phyloP scores from a whole-genome alignment of 1,140 invertebrate species.

The Drosophila aff. region DNA sequence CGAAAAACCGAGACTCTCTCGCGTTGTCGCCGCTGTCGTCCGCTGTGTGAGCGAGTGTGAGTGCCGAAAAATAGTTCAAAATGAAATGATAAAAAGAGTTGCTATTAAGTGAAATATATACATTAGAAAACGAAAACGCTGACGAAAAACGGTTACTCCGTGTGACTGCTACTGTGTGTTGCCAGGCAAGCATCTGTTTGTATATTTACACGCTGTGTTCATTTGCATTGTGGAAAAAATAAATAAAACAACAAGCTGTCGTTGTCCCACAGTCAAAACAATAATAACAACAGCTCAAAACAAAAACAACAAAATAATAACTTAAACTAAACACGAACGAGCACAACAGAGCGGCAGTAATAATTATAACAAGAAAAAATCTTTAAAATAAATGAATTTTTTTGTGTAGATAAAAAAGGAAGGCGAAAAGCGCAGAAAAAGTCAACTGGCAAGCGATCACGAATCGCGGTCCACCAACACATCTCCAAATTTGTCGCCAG shows the following conservation, averaged over 20 bases:
- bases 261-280: slow-evolving; percentile 33
- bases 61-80: slow-evolving; percentile 42
- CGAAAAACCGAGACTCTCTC: slow-evolving; percentile 67
- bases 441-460: slow-evolving; percentile 76
- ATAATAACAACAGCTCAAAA: slow-evolving; percentile 13
- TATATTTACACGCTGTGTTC: slow-evolving; percentile 38
- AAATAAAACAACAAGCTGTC: slow-evolving; percentile 28
- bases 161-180: slow-evolving; percentile 31
- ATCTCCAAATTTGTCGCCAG: slow-evolving; percentile 58
- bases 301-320: slow-evolving; percentile 39
- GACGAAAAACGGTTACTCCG: slow-evolving; percentile 29
- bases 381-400: slow-evolving; percentile 56
- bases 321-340: slow-evolving; percentile 27
- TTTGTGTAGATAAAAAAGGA: slow-evolving; percentile 61
- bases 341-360: slow-evolving; percentile 2
- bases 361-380: slow-evolving; percentile 49
- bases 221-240: slow-evolving; percentile 48
- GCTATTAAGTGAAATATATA: slow-evolving; percentile 60
- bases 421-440: slow-evolving; percentile 37
- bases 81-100: slow-evolving; percentile 44
- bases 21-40: slow-evolving; percentile 62
- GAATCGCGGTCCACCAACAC: slow-evolving; percentile 61
- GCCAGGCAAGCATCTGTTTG: slow-evolving; percentile 44
- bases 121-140: slow-evolving; percentile 21
- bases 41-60: slow-evolving; percentile 54